Evolutionary conservation across 1,140 invertebrate species (phyloP).

Genomic region (Cydia fagiglandana): DNA sequence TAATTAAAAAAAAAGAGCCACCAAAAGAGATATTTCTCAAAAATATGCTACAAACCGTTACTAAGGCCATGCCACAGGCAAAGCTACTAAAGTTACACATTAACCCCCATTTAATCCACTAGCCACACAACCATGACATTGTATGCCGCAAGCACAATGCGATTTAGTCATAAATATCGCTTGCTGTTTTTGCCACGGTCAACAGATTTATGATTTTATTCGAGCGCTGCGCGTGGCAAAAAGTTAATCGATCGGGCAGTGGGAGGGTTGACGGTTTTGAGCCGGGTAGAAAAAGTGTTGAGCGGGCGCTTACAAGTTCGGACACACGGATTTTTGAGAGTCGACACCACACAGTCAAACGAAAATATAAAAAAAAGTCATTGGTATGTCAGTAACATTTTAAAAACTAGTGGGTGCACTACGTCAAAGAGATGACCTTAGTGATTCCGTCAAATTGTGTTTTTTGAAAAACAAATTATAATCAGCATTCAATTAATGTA

Average conservation of each 20-base stretch:
- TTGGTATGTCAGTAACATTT: too few relatives aligned
- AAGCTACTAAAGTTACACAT: background rate
- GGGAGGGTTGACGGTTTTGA: slow-evolving; percentile 8
- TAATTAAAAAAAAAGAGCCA: background rate
- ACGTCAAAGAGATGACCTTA: too few relatives aligned
- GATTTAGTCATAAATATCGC: slow-evolving; percentile 32
- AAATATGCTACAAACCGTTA: background rate
- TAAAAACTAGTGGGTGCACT: too few relatives aligned
- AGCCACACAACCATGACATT: background rate
- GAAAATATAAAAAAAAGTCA: too few relatives aligned
- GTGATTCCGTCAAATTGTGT: too few relatives aligned
- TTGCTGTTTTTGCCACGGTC: slow-evolving; percentile 25
- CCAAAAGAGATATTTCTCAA: background rate
- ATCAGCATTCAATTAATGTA: too few relatives aligned
- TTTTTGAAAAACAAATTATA: too few relatives aligned
- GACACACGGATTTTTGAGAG: background rate
- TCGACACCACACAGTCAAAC: background rate
- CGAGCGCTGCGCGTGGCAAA: slow-evolving; percentile 23
- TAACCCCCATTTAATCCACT: background rate
- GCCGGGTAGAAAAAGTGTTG: background rate
- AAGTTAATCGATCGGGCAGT: slow-evolving; percentile 33
- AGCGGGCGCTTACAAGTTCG: background rate
- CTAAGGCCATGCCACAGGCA: background rate
- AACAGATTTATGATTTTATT: slow-evolving; percentile 34
- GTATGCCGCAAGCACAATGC: slow-evolving; percentile 13